phyloP scores from a whole-genome alignment of 1,140 invertebrate genomes.

The Helicoverpa armigera region DNA sequence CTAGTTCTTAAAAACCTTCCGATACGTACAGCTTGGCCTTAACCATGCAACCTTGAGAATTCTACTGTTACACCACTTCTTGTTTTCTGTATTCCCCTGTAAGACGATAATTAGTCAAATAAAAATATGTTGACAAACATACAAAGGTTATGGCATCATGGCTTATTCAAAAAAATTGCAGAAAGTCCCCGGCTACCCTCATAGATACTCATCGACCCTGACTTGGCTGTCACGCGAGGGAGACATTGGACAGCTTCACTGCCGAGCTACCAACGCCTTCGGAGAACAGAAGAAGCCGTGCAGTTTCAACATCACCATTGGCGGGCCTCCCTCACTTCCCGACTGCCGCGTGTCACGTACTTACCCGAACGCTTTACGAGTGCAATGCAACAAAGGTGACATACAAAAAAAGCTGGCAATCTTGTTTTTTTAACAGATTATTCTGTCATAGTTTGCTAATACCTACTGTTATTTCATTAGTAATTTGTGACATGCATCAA shows the following conservation, averaged over 20 bases:
- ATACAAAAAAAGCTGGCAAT: neutral
- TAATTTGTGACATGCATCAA: neutral
- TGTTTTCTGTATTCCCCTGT: neutral
- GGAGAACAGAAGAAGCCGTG: slow-evolving; percentile 77
- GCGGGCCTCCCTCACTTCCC: slow-evolving; percentile 66
- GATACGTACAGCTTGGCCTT: no score
- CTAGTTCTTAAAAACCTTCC: neutral
- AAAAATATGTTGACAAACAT: no score
- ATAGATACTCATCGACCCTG: slow-evolving; percentile 73
- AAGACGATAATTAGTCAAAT: no score
- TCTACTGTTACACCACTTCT: neutral
- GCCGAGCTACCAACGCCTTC: slow-evolving; percentile 73
- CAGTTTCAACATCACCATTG: slow-evolving; percentile 63
- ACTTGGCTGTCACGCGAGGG: slow-evolving; percentile 71
- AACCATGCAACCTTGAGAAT: neutral
- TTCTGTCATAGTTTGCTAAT: neutral
- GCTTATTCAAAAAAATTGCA: slow-evolving; percentile 43
- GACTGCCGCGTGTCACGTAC: slow-evolving; percentile 67
- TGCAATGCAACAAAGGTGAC: slow-evolving; percentile 76
- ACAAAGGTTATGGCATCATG: no score
- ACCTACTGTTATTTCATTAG: neutral
- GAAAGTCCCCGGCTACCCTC: slow-evolving; percentile 67
- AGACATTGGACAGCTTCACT: slow-evolving; percentile 70
- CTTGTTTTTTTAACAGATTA: neutral
- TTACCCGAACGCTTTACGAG: slow-evolving; percentile 61